These are phyloP conservation scores for Oligia fasciuncula DNA, from an alignment of 2,888 invertebrate genomes.

Conservation along the genomic window DNA sequence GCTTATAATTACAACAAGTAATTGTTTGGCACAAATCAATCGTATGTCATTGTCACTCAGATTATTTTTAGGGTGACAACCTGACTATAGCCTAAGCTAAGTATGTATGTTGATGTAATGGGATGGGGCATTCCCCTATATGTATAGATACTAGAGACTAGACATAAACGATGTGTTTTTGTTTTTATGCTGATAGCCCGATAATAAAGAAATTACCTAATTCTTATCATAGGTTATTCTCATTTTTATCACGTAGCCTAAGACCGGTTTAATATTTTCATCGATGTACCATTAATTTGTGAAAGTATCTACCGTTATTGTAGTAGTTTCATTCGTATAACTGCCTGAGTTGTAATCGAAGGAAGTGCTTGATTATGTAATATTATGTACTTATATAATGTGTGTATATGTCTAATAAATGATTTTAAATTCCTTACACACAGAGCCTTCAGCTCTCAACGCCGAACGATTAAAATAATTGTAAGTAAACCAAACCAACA, in stretches of 20 bases:
- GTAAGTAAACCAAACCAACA: not conserved
- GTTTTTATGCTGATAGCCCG: constrained; percentile 2
- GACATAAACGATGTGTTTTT: not conserved
- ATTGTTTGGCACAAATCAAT: constrained; percentile 66
- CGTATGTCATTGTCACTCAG: constrained; percentile 48
- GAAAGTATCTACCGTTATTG: not conserved
- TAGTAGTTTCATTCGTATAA: not conserved
- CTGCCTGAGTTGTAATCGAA: not conserved
- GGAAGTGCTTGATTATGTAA: not conserved
- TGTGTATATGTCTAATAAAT: no score
- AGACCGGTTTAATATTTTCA: not conserved
- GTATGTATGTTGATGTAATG: constrained; percentile 17
- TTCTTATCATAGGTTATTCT: not conserved
- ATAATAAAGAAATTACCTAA: not conserved
- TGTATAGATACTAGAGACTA: constrained; percentile 31
- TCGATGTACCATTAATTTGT: not conserved
- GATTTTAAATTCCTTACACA: no score
- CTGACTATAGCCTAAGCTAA: constrained; percentile 20
- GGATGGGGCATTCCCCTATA: constrained; percentile 54
- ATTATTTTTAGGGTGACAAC: constrained; percentile 58
- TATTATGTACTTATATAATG: no score
- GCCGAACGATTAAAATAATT: not conserved
- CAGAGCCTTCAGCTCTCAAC: not conserved
- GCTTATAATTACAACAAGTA: constrained; percentile 47
- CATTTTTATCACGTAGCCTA: not conserved